phyloP scores from a whole-genome alignment of 2,797 vertebrate genomes.

The Ibycter americanus region DNA sequence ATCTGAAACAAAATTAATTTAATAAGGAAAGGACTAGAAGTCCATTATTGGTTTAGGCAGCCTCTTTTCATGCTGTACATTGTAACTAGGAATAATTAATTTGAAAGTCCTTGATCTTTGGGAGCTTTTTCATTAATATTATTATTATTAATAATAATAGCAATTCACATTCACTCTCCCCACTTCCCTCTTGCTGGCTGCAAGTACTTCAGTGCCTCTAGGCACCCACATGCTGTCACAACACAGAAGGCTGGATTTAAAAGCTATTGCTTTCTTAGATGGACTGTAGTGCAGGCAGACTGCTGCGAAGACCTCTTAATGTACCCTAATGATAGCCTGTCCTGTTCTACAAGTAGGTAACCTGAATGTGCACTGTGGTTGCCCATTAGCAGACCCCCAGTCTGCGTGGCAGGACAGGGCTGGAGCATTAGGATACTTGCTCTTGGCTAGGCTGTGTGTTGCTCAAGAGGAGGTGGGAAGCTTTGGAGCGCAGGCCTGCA shows the following conservation, averaged over 20 bases:
- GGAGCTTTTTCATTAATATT: conserved; percentile 57
- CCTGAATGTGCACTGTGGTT: neutral
- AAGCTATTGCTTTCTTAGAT: neutral
- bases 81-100: conserved; percentile 75
- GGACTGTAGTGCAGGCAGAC: neutral
- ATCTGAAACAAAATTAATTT: conserved; percentile 74
- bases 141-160: conserved; percentile 68
- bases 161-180: conserved; percentile 60
- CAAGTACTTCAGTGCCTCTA: conserved; percentile 2
- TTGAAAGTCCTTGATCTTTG: conserved; percentile 67
- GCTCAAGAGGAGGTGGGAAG: neutral
- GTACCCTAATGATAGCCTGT: too few relatives aligned
- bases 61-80: conserved; percentile 61
- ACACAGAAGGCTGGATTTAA: neutral
- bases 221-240: neutral
- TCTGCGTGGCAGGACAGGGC: neutral
- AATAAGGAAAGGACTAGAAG: conserved; percentile 44
- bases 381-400: neutral
- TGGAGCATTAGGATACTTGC: neutral
- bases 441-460: accelerated
- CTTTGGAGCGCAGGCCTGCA: accelerated
- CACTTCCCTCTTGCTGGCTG: neutral
- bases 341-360: neutral
- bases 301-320: neutral
- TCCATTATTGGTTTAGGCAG: conserved; percentile 64